Evolutionary conservation across 2,113 vertebrate genomes (phyloP), one percentile per base, ranked within the genome.

Genomic region (Zingel zingel): DNA sequence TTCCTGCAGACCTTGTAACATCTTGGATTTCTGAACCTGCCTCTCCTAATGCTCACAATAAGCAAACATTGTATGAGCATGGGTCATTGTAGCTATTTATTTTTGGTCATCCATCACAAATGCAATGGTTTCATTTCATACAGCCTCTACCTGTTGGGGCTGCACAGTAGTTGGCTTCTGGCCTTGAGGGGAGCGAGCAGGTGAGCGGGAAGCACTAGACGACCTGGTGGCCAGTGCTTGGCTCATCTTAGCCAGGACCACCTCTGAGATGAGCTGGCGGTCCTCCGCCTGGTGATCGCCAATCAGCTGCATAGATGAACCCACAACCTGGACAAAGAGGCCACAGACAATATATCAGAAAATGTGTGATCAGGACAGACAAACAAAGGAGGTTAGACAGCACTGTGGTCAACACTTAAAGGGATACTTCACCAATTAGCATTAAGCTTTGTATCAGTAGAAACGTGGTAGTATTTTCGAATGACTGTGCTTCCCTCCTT

Each of bases 261-360:
- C 93, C 3, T 99, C 98, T 0, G 97, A 96, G 87, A 99, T 98
- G 72, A 98, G 96, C 87, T 98, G 98, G 75, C 96, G 95, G 93
- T 99, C 98, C 74, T 99, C 98, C 1, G 90, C 89, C 90, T 99
- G 98, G 92, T 99, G 98, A 75, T 99, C 98, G 7, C 98, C 98
- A 1, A 99, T 98, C 88, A 99, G 92, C 47, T 97, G 98, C 97
- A 99, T 97, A 36, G 98, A 97, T 51, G 97, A 98, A 81, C 98
- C 98, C 94, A 99, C 97, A 81, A 99, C 97, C 98, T 99, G 90
- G 14, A 82, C 12, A 76, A 50, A 57, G 13, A 48, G 36, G 13
- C 14, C 21, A 72, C 0, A 56, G 48, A 10, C 4, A 39, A 14
- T 6, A 2, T 14, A n/a, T 62, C 23, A 65, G 15, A 56, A 0